Evolutionary conservation across 2,113 vertebrate species (phyloP).

Genomic region (Oreochromis tanganicae): DNA sequence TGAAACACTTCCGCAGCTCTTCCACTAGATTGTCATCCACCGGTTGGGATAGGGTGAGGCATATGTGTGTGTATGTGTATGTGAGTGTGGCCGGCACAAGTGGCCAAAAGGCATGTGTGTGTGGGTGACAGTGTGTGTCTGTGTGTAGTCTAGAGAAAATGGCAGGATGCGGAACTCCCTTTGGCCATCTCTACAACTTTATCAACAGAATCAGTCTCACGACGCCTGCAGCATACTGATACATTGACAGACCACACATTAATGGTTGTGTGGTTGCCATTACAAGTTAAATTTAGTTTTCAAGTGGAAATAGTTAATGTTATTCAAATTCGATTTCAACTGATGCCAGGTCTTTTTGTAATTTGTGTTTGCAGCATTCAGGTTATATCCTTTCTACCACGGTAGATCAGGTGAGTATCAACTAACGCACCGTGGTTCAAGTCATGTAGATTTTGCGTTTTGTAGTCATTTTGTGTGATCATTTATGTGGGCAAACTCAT

Average conservation of each 20-base stretch:
- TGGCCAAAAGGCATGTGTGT: conserved; percentile 22
- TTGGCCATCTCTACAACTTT: conserved; percentile 54
- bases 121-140: background rate
- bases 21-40: conserved; percentile 59
- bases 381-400: background rate
- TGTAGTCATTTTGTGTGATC: background rate
- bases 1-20: conserved; percentile 75
- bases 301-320: conserved; percentile 28
- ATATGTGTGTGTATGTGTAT: conserved; percentile 15
- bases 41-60: conserved; percentile 36
- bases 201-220: conserved; percentile 56
- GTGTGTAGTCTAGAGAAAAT: conserved; percentile 58
- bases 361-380: background rate
- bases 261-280: conserved; percentile 32
- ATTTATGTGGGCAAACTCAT: conserved; percentile 17
- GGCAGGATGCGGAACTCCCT: conserved; percentile 71
- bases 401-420: background rate
- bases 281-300: conserved; percentile 26
- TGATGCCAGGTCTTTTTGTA: background rate
- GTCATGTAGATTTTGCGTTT: background rate
- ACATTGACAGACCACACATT: conserved; percentile 48
- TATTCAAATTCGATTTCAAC: conserved; percentile 24
- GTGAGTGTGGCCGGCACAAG: conserved; percentile 23
- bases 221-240: conserved; percentile 38
- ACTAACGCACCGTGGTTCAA: background rate